phyloP scores from a whole-genome alignment of 2,113 vertebrate species.

The Mustela nigripes region DNA sequence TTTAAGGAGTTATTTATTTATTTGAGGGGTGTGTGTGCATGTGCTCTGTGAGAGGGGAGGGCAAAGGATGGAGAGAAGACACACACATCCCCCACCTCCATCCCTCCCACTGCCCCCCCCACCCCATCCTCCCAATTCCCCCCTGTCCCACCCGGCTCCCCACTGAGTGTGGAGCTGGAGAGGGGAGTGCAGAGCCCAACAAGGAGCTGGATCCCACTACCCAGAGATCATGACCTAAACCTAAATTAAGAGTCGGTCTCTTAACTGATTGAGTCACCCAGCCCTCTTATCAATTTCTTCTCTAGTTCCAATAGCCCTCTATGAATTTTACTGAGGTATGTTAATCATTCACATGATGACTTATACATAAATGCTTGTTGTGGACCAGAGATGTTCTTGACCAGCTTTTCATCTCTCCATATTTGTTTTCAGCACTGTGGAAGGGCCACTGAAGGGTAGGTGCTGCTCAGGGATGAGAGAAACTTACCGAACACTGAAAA shows the following conservation, averaged over 20 bases:
- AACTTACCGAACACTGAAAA: background rate
- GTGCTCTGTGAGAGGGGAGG: background rate
- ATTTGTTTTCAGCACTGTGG: background rate
- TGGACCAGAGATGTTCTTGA: background rate
- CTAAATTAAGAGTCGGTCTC: background rate
- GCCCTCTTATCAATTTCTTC: background rate
- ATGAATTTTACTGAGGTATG: background rate
- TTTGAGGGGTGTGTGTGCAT: background rate
- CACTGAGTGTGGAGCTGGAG: no score
- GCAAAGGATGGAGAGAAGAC: background rate
- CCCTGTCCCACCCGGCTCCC: no score
- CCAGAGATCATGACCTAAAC: background rate
- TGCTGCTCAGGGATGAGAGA: slow-evolving; percentile 15
- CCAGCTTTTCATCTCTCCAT: background rate
- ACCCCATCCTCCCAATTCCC: no score
- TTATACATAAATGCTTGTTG: background rate
- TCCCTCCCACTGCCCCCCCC: no score
- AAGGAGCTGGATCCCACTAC: background rate
- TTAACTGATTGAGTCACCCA: background rate
- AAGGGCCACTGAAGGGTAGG: background rate
- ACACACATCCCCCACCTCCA: background rate
- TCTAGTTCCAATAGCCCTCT: slow-evolving; percentile 2
- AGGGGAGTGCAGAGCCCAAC: background rate
- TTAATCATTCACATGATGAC: background rate
- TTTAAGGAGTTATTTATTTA: background rate